Percentiles rank a stretch among this genome's conserved stretches.
These are phyloP conservation scores for Morone saxatilis DNA, from an alignment of 2,113 vertebrate genomes.

Conservation along the genomic window DNA sequence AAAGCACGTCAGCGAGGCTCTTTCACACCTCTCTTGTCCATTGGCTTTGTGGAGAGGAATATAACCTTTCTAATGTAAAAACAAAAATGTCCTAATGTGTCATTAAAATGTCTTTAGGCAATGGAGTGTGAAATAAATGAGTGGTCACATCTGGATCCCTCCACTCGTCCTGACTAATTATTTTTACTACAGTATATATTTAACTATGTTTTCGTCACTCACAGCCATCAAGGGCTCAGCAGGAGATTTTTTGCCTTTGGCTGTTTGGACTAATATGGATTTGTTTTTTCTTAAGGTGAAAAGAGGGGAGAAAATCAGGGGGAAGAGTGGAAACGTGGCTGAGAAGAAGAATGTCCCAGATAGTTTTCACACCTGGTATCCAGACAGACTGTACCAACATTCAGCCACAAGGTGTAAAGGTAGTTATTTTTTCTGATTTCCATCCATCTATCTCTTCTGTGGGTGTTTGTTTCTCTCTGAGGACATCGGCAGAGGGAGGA, in stretches of 20 bases:
- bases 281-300: not conserved
- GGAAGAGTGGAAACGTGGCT: not conserved
- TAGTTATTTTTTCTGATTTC: conserved; percentile 9
- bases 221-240: conserved; percentile 3
- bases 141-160: conserved; percentile 10
- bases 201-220: not conserved
- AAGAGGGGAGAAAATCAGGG: conserved; percentile 10
- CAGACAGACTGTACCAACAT: conserved; percentile 42
- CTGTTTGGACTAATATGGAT: not conserved
- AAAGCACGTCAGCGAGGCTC: not conserved
- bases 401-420: conserved; percentile 5
- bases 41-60: not conserved
- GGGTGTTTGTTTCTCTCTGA: not conserved
- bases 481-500: not conserved
- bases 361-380: conserved; percentile 57
- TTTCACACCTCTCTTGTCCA: not conserved
- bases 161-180: not conserved
- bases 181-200: not conserved
- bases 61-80: not conserved
- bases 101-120: not conserved
- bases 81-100: not conserved
- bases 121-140: not conserved
- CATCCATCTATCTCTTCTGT: not conserved
- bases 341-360: not conserved
- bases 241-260: not conserved